Conservation (phyloP, 2,797 vertebrate genomes). For the Alexandromys oeconomus region DNA sequence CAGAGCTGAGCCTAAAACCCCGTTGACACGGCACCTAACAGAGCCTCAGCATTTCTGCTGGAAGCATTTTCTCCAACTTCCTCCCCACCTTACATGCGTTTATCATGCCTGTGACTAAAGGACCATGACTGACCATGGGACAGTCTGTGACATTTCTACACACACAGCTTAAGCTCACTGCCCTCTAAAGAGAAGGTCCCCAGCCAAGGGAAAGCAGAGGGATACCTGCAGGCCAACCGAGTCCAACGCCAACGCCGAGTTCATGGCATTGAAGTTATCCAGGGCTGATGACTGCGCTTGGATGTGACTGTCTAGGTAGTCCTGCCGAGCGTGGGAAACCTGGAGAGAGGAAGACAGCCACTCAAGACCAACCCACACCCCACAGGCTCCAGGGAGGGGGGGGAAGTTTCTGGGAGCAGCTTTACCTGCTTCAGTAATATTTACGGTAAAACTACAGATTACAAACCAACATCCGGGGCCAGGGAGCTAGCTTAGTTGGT, state of each 20-base stretch:
- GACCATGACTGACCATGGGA: not conserved
- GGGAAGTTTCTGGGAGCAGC: conserved; percentile 39
- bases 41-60: not conserved
- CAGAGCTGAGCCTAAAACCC: not conserved
- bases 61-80: not conserved
- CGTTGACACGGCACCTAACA: not conserved
- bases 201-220: accelerated
- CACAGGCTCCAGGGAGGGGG: conserved; percentile 49
- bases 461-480: not conserved
- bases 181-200: not conserved
- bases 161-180: not conserved
- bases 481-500: not conserved
- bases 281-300: conserved; percentile 92
- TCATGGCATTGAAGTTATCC: conserved; percentile 96
- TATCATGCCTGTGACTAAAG: not conserved
- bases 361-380: not conserved
- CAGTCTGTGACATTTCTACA: not conserved
- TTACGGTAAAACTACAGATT: not conserved
- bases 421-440: not conserved
- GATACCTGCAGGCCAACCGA: conserved; percentile 95
- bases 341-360: conserved; percentile 82
- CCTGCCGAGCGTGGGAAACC: conserved; percentile 92
- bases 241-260: conserved; percentile 93
- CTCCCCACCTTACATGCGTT: not conserved
- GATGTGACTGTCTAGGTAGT: conserved; percentile 93